phyloP scores from a whole-genome alignment of 1,140 invertebrate genomes.

The Stratiolaelaps scimitus region DNA sequence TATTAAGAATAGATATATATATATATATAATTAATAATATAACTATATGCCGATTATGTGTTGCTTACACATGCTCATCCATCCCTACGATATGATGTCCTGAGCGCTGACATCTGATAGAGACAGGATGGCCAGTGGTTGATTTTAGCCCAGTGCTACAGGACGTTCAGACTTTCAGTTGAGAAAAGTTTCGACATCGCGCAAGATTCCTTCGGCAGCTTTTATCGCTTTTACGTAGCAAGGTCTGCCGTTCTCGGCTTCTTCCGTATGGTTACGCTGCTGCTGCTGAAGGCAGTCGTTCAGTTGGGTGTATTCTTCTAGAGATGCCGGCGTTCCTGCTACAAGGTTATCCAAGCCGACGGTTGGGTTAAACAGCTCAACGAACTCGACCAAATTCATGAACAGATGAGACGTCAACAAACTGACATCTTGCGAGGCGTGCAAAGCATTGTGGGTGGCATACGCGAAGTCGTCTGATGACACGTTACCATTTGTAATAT shows the following conservation, averaged over 20 bases:
- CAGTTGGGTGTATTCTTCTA: too few relatives aligned
- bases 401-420: conserved; percentile 14
- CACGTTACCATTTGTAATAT: neutral
- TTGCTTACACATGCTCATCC: too few relatives aligned
- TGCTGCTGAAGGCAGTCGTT: neutral
- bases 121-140: too few relatives aligned
- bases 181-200: too few relatives aligned
- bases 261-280: neutral
- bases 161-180: too few relatives aligned
- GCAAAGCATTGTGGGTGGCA: neutral
- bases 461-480: neutral
- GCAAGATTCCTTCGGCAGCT: neutral
- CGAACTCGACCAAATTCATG: conserved; percentile 10
- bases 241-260: neutral
- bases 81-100: too few relatives aligned
- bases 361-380: neutral
- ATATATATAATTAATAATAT: too few relatives aligned
- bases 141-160: too few relatives aligned
- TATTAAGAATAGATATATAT: too few relatives aligned
- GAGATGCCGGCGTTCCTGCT: neutral
- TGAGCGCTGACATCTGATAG: too few relatives aligned
- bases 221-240: neutral
- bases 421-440: neutral
- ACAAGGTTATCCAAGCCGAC: conserved; percentile 1
- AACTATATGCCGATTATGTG: too few relatives aligned